Conservation (phyloP, 1,140 invertebrate genomes). For the Phthorimaea operculella region DNA sequence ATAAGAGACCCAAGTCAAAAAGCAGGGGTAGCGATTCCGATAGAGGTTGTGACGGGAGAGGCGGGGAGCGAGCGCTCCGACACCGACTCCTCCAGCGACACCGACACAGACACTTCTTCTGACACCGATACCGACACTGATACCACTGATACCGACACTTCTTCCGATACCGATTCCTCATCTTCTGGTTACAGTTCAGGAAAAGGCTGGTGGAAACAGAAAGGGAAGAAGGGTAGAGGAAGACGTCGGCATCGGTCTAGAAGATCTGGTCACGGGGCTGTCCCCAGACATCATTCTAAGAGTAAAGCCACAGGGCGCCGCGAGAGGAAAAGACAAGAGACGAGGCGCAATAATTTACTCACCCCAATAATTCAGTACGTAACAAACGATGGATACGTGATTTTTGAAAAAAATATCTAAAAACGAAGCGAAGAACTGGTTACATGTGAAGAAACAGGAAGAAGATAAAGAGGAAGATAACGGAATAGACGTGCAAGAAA, state of each 20-base stretch:
- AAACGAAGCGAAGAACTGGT: conserved; percentile 49
- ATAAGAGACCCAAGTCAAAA: conserved; percentile 24
- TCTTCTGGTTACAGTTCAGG: conserved; percentile 21
- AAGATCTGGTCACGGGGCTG: no score
- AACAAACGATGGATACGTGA: conserved; percentile 55
- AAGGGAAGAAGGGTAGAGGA: background rate
- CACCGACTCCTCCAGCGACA: conserved; percentile 24
- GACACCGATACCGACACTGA: conserved; percentile 15
- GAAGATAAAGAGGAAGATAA: background rate
- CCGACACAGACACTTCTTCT: conserved; percentile 21
- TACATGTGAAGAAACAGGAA: conserved; percentile 13
- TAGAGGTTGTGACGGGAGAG: no score
- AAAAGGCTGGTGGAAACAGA: conserved; percentile 9
- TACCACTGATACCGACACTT: conserved; percentile 15
- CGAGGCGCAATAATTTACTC: conserved; percentile 16
- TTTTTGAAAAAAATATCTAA: conserved; percentile 57
- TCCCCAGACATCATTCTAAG: no score
- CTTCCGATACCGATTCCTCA: background rate
- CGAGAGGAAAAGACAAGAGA: background rate
- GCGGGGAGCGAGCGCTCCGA: conserved; percentile 11
- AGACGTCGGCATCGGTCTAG: background rate
- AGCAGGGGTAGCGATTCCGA: background rate
- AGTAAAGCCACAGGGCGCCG: background rate
- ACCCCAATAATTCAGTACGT: conserved; percentile 53
- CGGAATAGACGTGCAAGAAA: background rate